Percentiles rank a stretch among this genome's conserved stretches.
Evolutionary conservation across 2,113 vertebrate genomes (phyloP).

Genomic region (Caranx melampygus): DNA sequence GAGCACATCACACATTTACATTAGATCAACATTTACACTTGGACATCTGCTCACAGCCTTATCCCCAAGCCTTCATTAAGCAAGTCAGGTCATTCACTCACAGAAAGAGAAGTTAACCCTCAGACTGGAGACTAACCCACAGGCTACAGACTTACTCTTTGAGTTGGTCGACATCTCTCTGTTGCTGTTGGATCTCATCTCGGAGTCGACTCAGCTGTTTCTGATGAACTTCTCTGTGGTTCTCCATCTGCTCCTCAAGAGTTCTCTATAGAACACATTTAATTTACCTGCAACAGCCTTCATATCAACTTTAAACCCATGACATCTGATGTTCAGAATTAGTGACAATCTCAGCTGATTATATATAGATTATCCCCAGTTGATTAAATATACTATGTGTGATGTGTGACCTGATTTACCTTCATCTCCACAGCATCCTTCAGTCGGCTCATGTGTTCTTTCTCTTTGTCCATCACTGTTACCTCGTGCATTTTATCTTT

Average conservation of each 20-base stretch:
- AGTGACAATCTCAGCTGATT: too few relatives aligned
- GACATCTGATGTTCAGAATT: too few relatives aligned
- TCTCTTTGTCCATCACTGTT: slow-evolving; percentile 78
- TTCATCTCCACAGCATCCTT: slow-evolving; percentile 79
- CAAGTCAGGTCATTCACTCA: too few relatives aligned
- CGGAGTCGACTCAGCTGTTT: slow-evolving; percentile 92
- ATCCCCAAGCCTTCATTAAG: too few relatives aligned
- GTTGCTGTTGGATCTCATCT: slow-evolving; percentile 94
- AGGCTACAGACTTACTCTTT: slow-evolving; percentile 85
- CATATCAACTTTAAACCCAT: too few relatives aligned
- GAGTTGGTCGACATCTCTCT: slow-evolving; percentile 89
- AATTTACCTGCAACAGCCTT: not conserved
- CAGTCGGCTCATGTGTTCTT: slow-evolving; percentile 73
- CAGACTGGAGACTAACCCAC: not conserved
- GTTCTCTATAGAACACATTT: slow-evolving; percentile 81
- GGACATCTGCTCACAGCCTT: too few relatives aligned
- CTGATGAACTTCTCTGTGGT: slow-evolving; percentile 92
- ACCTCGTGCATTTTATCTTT: slow-evolving; percentile 92
- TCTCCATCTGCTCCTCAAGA: slow-evolving; percentile 94
- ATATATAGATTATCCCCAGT: too few relatives aligned
- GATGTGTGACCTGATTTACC: slow-evolving; percentile 44
- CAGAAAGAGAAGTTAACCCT: too few relatives aligned
- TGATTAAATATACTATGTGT: too few relatives aligned
- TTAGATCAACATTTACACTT: too few relatives aligned
- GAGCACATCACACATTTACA: not conserved